Percentiles rank a stretch among this genome's conserved stretches.
phyloP scores from a whole-genome alignment of 2,888 invertebrate species.

The Germaria angustata region DNA sequence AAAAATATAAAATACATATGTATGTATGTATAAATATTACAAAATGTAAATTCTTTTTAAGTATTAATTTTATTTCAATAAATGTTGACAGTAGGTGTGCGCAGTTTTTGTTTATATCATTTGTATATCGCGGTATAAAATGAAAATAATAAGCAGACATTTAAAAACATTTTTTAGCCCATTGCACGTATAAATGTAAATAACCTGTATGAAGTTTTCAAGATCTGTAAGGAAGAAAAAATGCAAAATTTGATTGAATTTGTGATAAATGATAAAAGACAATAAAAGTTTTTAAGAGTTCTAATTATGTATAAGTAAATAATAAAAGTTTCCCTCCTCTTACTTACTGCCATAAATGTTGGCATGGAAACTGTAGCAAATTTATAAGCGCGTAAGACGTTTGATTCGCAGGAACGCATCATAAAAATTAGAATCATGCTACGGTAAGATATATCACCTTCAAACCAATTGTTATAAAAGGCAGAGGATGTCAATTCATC shows the following conservation, averaged over 20 bases:
- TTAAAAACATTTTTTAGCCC: constrained; percentile 39
- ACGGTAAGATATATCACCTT: constrained; percentile 73
- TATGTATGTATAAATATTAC: no score
- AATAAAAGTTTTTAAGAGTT: neutral
- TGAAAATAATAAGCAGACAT: neutral
- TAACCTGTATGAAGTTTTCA: constrained; percentile 73
- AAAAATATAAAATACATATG: no score
- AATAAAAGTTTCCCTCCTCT: neutral
- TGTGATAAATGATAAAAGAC: neutral
- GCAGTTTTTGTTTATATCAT: no score
- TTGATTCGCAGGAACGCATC: constrained; percentile 71
- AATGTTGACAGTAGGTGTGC: no score
- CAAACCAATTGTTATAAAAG: constrained; percentile 77
- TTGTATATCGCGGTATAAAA: no score
- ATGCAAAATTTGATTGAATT: constrained; percentile 11
- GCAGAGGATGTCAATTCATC: constrained; percentile 72
- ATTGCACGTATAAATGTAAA: constrained; percentile 73
- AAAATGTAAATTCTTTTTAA: no score
- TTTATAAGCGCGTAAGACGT: constrained; percentile 72
- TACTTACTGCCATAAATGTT: constrained; percentile 74
- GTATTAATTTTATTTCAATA: no score
- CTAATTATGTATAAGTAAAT: no score
- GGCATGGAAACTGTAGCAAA: constrained; percentile 73
- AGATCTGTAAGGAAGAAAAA: constrained; percentile 68
- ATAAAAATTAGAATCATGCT: constrained; percentile 74